Evolutionary conservation across 2,113 vertebrate species (phyloP), one percentile per base, ranked within the genome.

Genomic region (Sarotherodon lohbergeri): DNA sequence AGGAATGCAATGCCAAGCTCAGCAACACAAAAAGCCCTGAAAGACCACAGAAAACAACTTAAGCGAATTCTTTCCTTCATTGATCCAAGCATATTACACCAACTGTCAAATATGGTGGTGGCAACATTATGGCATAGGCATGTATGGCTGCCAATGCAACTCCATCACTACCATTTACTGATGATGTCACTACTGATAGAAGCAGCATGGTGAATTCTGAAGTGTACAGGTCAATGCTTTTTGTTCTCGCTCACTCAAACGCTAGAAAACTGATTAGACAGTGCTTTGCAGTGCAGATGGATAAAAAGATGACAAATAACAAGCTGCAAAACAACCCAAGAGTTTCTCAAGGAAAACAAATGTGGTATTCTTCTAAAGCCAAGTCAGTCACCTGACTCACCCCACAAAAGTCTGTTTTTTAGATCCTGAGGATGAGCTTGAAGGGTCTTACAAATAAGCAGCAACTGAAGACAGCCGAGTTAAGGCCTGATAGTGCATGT

Each of bases 261-360:
- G 36, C 36, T 68, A 68, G 12, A 68, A 68, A 68, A 68, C 63
- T 68, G 63, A 41, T 68, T 36, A 41, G 19, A 41, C 63, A 41
- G 6, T 36, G 63, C n/a, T 68, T 14, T 41, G 63, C 36, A 29
- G 24, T 27, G 41, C 68, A 27, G 41, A 48, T 46, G 41, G 14
- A 48, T 73, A 29, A 73, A 73, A 73, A 43, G 22, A 24, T 27
- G 41, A 29, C 14, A 46, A 0, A 73, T 46, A 76, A 73, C 68
- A 17, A 19, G 68, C 22, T 5, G 41, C 9, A 76, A 76, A 73
- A 66, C 32, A 63, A n/a, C 59, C 32, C 59, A 63, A 63, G 17
- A 39, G 61, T 39, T 36, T 66, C 32, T 66, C 0, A 0, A 46
- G 41, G n/a, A 24, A 27, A 76, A 48, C 41, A 76, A 48, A 48